A percentile compares a stretch with the other conserved stretches of the same genome.
Evolutionary conservation across 2,888 invertebrate species (phyloP).

Genomic region (Achlya flavicornis): DNA sequence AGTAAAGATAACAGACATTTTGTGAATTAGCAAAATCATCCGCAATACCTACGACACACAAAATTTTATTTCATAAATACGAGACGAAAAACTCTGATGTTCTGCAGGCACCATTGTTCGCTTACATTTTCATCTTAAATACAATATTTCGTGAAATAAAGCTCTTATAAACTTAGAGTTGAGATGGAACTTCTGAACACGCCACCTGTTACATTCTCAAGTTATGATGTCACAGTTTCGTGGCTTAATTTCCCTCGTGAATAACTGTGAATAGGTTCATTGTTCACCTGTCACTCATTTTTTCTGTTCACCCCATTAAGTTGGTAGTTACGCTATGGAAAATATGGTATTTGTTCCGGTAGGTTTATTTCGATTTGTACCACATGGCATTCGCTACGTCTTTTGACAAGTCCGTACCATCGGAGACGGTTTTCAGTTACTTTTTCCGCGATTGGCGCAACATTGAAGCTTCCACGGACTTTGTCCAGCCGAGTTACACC

Average conservation of each 20-base stretch:
- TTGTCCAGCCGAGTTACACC: no score
- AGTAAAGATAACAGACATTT: no score
- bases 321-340: not conserved
- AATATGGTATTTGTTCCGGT: no score
- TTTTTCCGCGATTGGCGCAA: no score
- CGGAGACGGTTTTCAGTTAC: no score
- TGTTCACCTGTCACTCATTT: constrained; percentile 4
- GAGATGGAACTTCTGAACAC: not conserved
- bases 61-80: not conserved
- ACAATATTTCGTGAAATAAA: constrained; percentile 2
- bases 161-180: not conserved
- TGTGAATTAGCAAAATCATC: no score
- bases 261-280: not conserved
- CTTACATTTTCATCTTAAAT: not conserved
- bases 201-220: not conserved
- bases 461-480: no score
- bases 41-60: not conserved
- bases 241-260: constrained; percentile 6
- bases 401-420: no score
- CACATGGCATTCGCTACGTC: no score
- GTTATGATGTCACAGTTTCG: not conserved
- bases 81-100: not conserved
- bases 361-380: no score
- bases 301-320: not conserved
- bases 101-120: not conserved